Conservation (phyloP, 2,888 invertebrate species). For the Amblyteles armatorius region DNA sequence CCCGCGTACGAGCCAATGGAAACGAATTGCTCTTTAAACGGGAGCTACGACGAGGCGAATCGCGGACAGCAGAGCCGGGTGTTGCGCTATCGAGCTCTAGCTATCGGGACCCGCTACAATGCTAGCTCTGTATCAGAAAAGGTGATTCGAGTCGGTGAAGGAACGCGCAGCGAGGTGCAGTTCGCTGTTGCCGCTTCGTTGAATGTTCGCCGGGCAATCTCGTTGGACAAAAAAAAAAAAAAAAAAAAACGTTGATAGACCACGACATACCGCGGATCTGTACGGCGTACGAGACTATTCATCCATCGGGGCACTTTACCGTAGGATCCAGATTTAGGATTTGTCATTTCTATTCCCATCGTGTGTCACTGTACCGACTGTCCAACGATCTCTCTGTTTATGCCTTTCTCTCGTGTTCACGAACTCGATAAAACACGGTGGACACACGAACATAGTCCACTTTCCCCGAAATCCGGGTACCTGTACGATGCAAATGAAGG, state of each 20-base stretch:
- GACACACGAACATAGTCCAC: neutral
- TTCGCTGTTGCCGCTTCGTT: constrained; percentile 22
- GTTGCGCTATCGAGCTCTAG: constrained; percentile 11
- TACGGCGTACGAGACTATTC: neutral
- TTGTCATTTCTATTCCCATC: constrained; percentile 12
- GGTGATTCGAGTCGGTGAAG: constrained; percentile 14
- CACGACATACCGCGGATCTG: neutral
- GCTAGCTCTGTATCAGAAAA: neutral
- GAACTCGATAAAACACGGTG: constrained; percentile 11
- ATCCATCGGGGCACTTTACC: neutral
- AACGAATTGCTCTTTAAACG: constrained; percentile 66
- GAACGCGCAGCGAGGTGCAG: neutral
- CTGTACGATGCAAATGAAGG: constrained; percentile 16
- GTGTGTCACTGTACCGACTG: neutral
- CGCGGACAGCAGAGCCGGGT: constrained; percentile 36
- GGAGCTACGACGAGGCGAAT: constrained; percentile 38
- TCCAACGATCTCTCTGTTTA: constrained; percentile 3
- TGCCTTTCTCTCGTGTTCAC: constrained; percentile 1
- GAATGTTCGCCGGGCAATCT: neutral
- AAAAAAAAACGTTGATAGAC: neutral
- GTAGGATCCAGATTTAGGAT: constrained; percentile 12
- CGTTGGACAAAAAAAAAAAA: neutral
- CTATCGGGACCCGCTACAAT: constrained; percentile 25
- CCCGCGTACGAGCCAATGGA: constrained; percentile 63
- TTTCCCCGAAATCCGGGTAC: neutral